A percentile compares a stretch with the other conserved stretches of the same genome.
Evolutionary conservation across 2,888 invertebrate genomes (phyloP).

Genomic region (Chrysotoxum bicinctum): DNA sequence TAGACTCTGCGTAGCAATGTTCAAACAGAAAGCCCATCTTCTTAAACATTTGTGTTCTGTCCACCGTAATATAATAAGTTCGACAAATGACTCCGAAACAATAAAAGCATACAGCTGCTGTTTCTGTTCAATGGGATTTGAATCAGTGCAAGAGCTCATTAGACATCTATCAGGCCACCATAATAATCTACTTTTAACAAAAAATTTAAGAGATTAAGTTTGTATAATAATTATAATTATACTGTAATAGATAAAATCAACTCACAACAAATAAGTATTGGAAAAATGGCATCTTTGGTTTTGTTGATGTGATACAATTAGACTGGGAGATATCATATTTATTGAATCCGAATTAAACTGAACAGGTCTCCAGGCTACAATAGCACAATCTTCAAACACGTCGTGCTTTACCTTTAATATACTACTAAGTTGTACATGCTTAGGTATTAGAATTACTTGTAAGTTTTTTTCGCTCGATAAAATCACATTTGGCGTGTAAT

Average conservation of each 20-base stretch:
- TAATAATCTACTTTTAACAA: slow-evolving; percentile 92
- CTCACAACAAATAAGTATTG: slow-evolving; percentile 61
- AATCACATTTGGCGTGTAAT: slow-evolving; percentile 43
- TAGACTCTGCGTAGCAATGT: slow-evolving; percentile 94
- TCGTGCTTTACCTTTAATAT: slow-evolving; percentile 43
- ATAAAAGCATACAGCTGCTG: slow-evolving; percentile 92
- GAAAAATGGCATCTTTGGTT: slow-evolving; percentile 67
- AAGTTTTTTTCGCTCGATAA: slow-evolving; percentile 33
- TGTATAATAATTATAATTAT: slow-evolving; percentile 17
- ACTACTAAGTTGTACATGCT: slow-evolving; percentile 61
- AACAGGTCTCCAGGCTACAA: slow-evolving; percentile 56
- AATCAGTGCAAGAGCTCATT: slow-evolving; percentile 92
- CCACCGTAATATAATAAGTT: slow-evolving; percentile 92
- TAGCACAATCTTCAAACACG: slow-evolving; percentile 46
- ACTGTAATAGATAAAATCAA: slow-evolving; percentile 35
- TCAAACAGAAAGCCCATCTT: slow-evolving; percentile 94
- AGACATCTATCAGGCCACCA: slow-evolving; percentile 94
- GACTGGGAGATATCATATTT: slow-evolving; percentile 65
- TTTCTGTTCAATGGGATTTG: slow-evolving; percentile 93
- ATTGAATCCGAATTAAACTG: slow-evolving; percentile 58
- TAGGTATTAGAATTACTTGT: slow-evolving; percentile 58
- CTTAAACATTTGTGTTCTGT: slow-evolving; percentile 94
- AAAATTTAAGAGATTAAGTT: slow-evolving; percentile 90
- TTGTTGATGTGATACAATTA: slow-evolving; percentile 68
- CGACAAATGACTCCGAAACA: slow-evolving; percentile 86